These are phyloP conservation scores for Caranx melampygus DNA, from an alignment of 2,113 vertebrate species.

Conservation along the genomic window DNA sequence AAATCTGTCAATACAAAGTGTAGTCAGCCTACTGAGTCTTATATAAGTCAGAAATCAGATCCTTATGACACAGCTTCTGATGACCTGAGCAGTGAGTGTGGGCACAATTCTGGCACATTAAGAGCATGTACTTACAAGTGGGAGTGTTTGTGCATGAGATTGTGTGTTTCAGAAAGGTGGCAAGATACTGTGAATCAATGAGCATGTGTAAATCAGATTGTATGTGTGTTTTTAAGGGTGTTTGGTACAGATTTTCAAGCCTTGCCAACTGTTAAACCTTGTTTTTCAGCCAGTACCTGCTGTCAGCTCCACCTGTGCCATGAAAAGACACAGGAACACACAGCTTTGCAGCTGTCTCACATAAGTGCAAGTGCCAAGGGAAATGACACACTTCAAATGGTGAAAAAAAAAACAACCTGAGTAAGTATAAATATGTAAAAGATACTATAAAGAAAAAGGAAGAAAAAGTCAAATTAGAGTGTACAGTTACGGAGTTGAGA, in stretches of 20 bases:
- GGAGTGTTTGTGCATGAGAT: conserved; percentile 1
- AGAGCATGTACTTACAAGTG: conserved; percentile 9
- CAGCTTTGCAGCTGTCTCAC: conserved; percentile 61
- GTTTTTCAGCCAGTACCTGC: conserved; percentile 66
- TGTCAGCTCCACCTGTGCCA: conserved; percentile 70
- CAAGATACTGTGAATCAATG: conserved; percentile 16
- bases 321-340: conserved; percentile 48
- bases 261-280: conserved; percentile 70
- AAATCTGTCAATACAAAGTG: not conserved
- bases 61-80: conserved; percentile 12
- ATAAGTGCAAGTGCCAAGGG: conserved; percentile 19
- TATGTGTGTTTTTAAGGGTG: conserved; percentile 50
- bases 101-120: conserved; percentile 6
- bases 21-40: not conserved
- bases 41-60: conserved; percentile 23
- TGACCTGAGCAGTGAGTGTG: conserved; percentile 8
- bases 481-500: not conserved
- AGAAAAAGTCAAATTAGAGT: not conserved
- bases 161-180: conserved; percentile 29
- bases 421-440: not conserved
- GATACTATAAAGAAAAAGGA: not conserved
- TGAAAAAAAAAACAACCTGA: not conserved
- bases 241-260: conserved; percentile 57
- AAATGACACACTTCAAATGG: conserved; percentile 29
- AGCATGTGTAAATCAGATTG: not conserved